A percentile compares a stretch with the other conserved stretches of the same genome.
Conservation (phyloP, 1,140 invertebrate species). For the Pseudomyrmex sp. region DNA sequence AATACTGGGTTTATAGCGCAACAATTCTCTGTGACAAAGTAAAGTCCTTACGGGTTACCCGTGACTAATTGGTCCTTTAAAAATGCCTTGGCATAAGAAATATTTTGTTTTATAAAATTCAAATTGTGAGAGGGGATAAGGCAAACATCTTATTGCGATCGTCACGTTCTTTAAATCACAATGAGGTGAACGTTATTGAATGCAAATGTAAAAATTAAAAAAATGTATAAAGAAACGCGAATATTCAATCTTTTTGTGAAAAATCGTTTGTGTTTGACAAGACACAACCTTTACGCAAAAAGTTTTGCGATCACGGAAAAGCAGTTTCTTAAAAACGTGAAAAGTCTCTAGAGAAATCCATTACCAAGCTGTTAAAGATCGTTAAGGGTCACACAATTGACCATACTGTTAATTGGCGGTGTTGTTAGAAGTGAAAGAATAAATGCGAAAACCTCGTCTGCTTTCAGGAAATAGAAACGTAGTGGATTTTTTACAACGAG, state of each 20-base stretch:
- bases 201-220: background rate
- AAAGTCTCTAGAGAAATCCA: constrained; percentile 16
- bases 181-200: constrained; percentile 25
- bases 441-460: constrained; percentile 43
- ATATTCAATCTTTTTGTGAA: background rate
- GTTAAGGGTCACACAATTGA: constrained; percentile 18
- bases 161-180: constrained; percentile 9
- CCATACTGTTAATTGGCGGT: constrained; percentile 28
- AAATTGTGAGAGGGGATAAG: background rate
- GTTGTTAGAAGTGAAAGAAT: constrained; percentile 27
- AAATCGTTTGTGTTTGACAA: background rate
- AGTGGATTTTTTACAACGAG: constrained; percentile 11
- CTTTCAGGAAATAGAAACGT: constrained; percentile 27
- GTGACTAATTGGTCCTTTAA: no score
- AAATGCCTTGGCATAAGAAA: no score
- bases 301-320: background rate
- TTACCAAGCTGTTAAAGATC: constrained; percentile 13
- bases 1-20: no score
- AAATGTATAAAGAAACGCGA: background rate
- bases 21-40: no score
- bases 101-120: constrained; percentile 4
- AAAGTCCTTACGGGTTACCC: background rate
- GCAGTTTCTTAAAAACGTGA: background rate
- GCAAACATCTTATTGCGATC: constrained; percentile 39
- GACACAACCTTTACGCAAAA: background rate